phyloP scores from a whole-genome alignment of 2,888 invertebrate species.

The Drosophila mimetica region DNA sequence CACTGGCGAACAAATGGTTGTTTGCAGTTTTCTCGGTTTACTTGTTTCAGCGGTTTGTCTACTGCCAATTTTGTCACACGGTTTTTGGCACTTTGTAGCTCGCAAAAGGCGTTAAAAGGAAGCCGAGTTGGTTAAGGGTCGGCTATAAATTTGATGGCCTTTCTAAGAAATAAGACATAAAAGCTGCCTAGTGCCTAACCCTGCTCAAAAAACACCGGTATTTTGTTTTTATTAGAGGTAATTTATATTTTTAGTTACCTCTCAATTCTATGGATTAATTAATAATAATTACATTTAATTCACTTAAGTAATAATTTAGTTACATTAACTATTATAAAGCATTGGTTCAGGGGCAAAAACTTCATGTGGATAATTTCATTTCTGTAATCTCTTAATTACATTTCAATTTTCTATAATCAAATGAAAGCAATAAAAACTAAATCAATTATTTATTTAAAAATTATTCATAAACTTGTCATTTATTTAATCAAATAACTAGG shows the following conservation, averaged over 20 bases:
- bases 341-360: neutral
- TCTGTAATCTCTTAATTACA: conserved; percentile 6
- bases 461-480: neutral
- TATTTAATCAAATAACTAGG: neutral
- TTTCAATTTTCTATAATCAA: neutral
- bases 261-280: neutral
- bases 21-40: conserved; percentile 20
- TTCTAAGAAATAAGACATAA: conserved; percentile 15
- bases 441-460: neutral
- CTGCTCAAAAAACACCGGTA: neutral
- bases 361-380: neutral
- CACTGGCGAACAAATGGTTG: conserved; percentile 34
- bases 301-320: neutral
- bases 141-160: conserved; percentile 23
- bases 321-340: neutral
- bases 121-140: conserved; percentile 7
- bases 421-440: neutral
- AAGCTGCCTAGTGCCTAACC: conserved; percentile 15
- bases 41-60: neutral
- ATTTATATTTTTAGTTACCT: neutral
- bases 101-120: conserved; percentile 18
- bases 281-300: too few species aligned
- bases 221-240: neutral
- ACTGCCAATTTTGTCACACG: conserved; percentile 28
- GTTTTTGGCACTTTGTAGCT: conserved; percentile 24